phyloP scores from a whole-genome alignment of 2,113 vertebrate genomes.

The cattle (Bos taurus) region DNA sequence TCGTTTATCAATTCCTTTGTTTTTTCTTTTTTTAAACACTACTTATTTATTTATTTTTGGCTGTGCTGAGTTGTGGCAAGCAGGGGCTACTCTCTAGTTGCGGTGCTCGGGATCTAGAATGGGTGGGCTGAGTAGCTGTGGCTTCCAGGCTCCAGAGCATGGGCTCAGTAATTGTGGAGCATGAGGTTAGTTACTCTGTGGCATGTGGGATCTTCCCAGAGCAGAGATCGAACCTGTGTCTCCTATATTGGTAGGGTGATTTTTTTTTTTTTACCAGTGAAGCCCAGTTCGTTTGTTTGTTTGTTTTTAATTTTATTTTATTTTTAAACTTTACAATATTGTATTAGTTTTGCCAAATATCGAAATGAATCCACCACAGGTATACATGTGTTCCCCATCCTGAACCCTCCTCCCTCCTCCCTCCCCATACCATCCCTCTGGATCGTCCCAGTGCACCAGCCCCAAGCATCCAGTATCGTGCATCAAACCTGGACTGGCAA shows the following conservation, averaged over 20 bases:
- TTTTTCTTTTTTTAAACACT: not conserved
- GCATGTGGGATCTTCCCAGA: not conserved
- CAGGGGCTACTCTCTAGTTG: not conserved
- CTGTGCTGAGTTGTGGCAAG: not conserved
- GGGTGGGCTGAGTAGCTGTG: not conserved
- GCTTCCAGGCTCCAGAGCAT: not conserved
- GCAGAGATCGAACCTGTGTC: not conserved
- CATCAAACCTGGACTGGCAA: too few species aligned
- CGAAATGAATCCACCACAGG: too few species aligned
- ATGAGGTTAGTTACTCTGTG: not conserved
- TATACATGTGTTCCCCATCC: too few species aligned
- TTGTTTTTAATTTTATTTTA: too few species aligned
- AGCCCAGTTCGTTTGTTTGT: not conserved
- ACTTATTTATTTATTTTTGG: not conserved
- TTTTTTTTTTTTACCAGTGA: not conserved
- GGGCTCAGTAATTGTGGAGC: not conserved
- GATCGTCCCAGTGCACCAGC: too few species aligned
- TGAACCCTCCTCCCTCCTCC: too few species aligned
- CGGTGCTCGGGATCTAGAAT: rapidly evolving
- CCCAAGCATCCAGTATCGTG: too few species aligned
- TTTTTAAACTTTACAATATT: too few species aligned
- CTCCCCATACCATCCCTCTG: too few species aligned
- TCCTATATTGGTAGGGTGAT: not conserved
- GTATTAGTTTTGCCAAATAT: too few species aligned
- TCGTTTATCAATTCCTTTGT: not conserved